Evolutionary conservation across 2,888 invertebrate genomes (phyloP).

Genomic region (Prionchulus punctatus): DNA sequence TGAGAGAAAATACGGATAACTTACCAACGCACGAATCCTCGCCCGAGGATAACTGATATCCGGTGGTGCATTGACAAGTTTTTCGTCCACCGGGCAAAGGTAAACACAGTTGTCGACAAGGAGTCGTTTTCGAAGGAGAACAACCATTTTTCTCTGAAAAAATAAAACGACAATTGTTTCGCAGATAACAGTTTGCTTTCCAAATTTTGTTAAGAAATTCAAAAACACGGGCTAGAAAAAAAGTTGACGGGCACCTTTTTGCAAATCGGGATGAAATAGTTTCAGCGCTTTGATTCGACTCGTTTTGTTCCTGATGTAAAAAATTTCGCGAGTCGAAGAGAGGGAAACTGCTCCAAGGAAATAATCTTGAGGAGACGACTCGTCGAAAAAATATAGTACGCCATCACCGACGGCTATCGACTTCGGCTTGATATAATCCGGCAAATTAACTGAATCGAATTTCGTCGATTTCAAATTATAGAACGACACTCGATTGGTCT

Average conservation of each 20-base stretch:
- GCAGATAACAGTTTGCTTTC: too few species aligned
- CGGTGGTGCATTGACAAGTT: conserved; percentile 59
- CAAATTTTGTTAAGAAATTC: too few species aligned
- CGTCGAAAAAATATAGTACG: conserved; percentile 7
- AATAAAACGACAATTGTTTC: neutral
- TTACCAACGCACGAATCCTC: conserved; percentile 43
- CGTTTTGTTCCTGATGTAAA: neutral
- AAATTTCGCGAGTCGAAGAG: neutral
- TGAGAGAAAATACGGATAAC: too few species aligned
- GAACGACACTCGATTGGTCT: conserved; percentile 19
- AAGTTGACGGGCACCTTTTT: too few species aligned
- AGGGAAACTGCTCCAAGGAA: neutral
- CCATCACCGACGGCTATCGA: neutral
- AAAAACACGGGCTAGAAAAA: too few species aligned
- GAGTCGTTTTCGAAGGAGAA: neutral
- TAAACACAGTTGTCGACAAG: conserved; percentile 57
- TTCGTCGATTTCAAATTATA: neutral
- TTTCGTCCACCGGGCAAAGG: conserved; percentile 44
- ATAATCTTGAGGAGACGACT: neutral
- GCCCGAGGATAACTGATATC: conserved; percentile 44
- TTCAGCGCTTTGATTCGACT: neutral
- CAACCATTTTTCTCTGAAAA: neutral
- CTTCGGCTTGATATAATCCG: neutral
- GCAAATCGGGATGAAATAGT: neutral
- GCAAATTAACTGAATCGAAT: neutral